Evolutionary conservation across 2,113 vertebrate genomes (phyloP).

Genomic region (Pituophis catenifer): DNA sequence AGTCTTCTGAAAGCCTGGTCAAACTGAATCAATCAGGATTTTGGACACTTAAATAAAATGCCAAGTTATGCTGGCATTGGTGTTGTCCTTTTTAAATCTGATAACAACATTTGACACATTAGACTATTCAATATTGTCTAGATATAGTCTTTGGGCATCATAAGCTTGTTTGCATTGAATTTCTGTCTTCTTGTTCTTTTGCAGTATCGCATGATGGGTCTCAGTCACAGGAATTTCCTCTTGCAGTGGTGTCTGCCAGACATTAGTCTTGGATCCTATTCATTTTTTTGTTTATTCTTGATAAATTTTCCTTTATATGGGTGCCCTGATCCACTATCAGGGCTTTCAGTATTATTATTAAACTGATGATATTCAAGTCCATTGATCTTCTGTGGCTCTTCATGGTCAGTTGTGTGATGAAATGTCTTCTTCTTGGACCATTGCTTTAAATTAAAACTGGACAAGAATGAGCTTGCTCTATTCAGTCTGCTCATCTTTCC

Average conservation of each 20-base stretch:
- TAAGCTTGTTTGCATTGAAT: background rate
- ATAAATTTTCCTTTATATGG: background rate
- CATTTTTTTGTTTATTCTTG: background rate
- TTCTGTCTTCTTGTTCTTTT: background rate
- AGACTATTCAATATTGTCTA: background rate
- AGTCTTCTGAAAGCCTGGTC: background rate
- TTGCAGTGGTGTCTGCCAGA: background rate
- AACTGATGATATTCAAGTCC: background rate
- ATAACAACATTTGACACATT: background rate
- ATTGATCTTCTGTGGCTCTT: background rate
- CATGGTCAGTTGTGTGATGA: background rate
- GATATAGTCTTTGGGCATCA: background rate
- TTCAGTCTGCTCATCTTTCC: background rate
- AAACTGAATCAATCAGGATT: background rate
- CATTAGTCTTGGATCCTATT: background rate
- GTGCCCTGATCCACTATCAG: background rate
- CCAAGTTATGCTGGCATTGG: background rate
- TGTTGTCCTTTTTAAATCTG: background rate
- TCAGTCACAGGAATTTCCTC: background rate
- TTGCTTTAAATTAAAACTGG: background rate
- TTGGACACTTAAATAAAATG: background rate
- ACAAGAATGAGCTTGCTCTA: background rate
- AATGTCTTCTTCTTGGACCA: background rate
- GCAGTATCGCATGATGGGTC: background rate
- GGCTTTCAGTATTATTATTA: background rate